Evolutionary conservation across 2,888 invertebrate genomes (phyloP).

Genomic region (Chrysolina haemoptera): DNA sequence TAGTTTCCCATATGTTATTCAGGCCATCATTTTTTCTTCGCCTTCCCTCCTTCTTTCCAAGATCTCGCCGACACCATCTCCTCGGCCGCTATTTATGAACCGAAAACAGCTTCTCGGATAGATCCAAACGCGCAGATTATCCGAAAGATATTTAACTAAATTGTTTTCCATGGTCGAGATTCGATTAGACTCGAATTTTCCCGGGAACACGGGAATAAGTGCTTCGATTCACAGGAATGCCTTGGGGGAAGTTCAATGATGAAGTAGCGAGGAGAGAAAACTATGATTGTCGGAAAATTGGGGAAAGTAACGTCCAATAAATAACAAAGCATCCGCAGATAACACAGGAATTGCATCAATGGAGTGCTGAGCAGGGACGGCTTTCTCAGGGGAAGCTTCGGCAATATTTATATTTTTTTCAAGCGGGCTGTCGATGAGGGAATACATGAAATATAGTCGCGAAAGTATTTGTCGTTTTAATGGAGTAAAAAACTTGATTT

Average conservation of each 20-base stretch:
- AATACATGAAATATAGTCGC: background rate
- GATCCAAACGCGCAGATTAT: background rate
- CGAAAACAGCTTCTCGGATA: constrained; percentile 22
- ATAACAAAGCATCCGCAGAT: constrained; percentile 60
- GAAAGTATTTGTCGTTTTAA: background rate
- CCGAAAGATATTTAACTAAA: constrained; percentile 18
- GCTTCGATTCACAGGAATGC: constrained; percentile 57
- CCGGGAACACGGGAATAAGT: constrained; percentile 55
- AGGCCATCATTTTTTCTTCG: background rate
- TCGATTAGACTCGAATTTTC: constrained; percentile 45
- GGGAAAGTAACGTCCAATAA: constrained; percentile 65
- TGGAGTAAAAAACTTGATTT: constrained; percentile 3
- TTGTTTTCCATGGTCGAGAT: constrained; percentile 39
- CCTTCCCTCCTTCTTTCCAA: background rate
- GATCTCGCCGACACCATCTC: constrained; percentile 2
- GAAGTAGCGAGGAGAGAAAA: constrained; percentile 66
- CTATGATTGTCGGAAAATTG: constrained; percentile 68
- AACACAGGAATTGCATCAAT: constrained; percentile 57
- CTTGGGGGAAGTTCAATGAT: constrained; percentile 66
- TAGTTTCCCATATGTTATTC: too few species aligned
- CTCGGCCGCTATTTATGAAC: constrained; percentile 9
- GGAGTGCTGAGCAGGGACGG: constrained; percentile 32
- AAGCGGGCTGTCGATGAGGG: background rate
- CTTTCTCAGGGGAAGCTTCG: constrained; percentile 4
- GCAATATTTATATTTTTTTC: constrained; percentile 19